Evolutionary conservation across 1,140 invertebrate genomes (phyloP).

Genomic region (Drosophila arawakana): DNA sequence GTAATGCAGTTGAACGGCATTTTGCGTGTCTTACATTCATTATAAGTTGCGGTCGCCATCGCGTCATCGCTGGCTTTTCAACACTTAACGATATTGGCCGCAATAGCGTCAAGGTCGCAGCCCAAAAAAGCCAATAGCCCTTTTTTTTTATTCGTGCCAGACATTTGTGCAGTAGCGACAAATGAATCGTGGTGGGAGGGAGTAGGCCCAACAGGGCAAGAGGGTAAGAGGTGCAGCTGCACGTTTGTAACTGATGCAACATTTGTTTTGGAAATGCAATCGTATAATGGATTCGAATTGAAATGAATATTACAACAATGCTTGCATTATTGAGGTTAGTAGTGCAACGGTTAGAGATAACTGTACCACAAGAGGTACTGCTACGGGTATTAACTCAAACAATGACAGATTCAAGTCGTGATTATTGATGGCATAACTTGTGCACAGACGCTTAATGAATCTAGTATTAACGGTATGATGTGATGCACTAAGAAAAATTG

Average conservation of each 20-base stretch:
- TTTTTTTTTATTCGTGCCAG: constrained; percentile 6
- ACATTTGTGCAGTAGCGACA: too few species aligned
- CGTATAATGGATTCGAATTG: constrained; percentile 8
- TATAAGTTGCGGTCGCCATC: constrained; percentile 29
- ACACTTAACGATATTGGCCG: constrained; percentile 53
- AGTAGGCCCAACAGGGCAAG: too few species aligned
- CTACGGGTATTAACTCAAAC: too few species aligned
- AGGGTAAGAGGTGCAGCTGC: not conserved
- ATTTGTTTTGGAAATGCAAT: constrained; percentile 28
- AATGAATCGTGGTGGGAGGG: not conserved
- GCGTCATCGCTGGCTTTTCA: constrained; percentile 32
- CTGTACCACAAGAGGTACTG: not conserved
- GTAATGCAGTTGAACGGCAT: constrained; percentile 43
- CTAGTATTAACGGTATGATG: too few species aligned
- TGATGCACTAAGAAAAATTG: too few species aligned
- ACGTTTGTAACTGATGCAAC: constrained; percentile 26
- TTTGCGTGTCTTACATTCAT: constrained; percentile 61
- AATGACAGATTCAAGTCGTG: too few species aligned
- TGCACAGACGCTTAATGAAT: too few species aligned
- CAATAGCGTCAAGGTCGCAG: constrained; percentile 64
- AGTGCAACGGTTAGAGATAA: constrained; percentile 13
- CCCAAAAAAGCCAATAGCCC: constrained; percentile 24
- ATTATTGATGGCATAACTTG: too few species aligned
- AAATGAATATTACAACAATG: constrained; percentile 34
- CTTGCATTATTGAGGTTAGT: not conserved